Evolutionary conservation across 2,113 vertebrate species (phyloP).

Genomic region (Corythaeola cristata): DNA sequence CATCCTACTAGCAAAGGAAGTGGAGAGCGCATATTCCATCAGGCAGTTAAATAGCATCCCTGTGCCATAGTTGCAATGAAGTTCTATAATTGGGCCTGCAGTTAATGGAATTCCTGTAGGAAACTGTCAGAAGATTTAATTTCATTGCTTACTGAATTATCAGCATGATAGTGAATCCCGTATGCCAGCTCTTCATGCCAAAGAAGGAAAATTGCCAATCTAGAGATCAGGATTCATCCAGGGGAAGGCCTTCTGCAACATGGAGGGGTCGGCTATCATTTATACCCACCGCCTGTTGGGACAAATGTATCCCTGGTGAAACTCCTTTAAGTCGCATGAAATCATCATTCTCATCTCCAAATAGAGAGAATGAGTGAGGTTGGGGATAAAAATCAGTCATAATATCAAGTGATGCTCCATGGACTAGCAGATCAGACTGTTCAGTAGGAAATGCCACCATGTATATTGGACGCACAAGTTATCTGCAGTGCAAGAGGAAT

Average conservation of each 20-base stretch:
- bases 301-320: background rate
- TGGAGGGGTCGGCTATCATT: background rate
- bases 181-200: conserved; percentile 11
- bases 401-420: background rate
- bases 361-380: background rate
- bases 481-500: background rate
- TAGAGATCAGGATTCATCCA: background rate
- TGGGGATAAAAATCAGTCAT: background rate
- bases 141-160: conserved; percentile 44
- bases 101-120: conserved; percentile 43
- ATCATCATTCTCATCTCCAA: background rate
- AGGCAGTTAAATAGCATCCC: background rate
- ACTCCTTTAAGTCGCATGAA: background rate
- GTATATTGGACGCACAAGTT: background rate
- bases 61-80: background rate
- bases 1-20: background rate
- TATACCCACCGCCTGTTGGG: background rate
- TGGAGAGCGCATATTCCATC: background rate
- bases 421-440: background rate
- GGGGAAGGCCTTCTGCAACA: background rate
- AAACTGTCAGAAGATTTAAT: conserved; percentile 52
- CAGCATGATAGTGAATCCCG: background rate
- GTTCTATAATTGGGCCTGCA: background rate
- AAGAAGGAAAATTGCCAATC: conserved; percentile 17
- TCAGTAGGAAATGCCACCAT: background rate